Base-by-base conservation (phyloP, 1,140 invertebrate species). In the Aphidius ervi region DNA sequence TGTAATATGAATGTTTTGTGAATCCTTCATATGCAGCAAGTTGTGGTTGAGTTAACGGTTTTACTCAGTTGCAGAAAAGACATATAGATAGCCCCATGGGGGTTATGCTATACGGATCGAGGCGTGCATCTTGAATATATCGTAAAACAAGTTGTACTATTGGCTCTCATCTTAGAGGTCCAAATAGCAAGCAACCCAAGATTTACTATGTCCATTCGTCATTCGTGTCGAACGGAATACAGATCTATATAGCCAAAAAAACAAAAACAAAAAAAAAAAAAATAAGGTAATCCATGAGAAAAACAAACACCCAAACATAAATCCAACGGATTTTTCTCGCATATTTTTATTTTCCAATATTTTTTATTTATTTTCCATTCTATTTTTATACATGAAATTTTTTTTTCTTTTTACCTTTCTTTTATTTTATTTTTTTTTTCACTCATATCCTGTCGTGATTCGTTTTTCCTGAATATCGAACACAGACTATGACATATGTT, bases 181-280 rank as follows among this genome's bases (percentile, higher is more conserved):
- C 23, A 31, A 31, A 31, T 31, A 31, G 23, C 23, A 31, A 31
- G 2, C 23, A 31, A 49, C 40, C 20, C 9, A 47, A 56, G 60
- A 62, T 62, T 62, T 62, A 54, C 55, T 57, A 57, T 31, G 60
- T 62, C 60, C 55, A 62, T 62, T 62, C 60, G 55, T 62, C 60
- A 62, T 62, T 47, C 60, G 52, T 48, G 60, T 62, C 60, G 54
- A 50, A 39, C 46, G 54, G 60, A 62, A 62, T 62, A 62, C 60
- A 57, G 60, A 57, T 62, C 60, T 52, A 62, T 62, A 62, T 40
- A 37, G 52, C 47, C 55, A 46, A n/a, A 9, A 47, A 46, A 46
- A 48, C n/a, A 37, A 23, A 23, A 23, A 23, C 23, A 23, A 23
- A 23, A 23, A 23, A 23, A 31, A 3, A 31, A 31, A 31, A 31